A percentile compares a stretch with the other conserved stretches of the same genome.
phyloP scores from a whole-genome alignment of 2,888 invertebrate species.

The Syrista parreyssii region DNA sequence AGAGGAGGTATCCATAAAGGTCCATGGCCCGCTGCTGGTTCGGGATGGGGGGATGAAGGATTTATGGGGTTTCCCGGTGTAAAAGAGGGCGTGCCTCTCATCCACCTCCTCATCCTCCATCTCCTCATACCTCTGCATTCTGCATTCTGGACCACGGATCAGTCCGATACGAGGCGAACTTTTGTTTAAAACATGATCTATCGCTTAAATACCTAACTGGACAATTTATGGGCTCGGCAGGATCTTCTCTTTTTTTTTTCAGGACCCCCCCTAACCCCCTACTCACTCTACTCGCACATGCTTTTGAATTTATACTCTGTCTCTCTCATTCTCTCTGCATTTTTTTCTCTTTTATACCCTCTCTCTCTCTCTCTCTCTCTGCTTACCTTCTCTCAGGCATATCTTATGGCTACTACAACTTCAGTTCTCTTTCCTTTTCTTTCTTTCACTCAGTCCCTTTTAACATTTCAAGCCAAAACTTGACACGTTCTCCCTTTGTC shows the following conservation, averaged over 20 bases:
- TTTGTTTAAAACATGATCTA: conserved; percentile 66
- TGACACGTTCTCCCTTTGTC: conserved; percentile 42
- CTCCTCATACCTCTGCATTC: conserved; percentile 36
- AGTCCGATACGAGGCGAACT: conserved; percentile 45
- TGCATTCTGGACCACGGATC: conserved; percentile 48
- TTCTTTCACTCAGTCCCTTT: conserved; percentile 14
- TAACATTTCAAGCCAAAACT: conserved; percentile 36
- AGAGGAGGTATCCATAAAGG: conserved; percentile 27
- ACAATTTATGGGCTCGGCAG: conserved; percentile 56
- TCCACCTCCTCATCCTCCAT: conserved; percentile 31
- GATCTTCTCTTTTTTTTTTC: conserved; percentile 27
- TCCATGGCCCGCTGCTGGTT: background rate
- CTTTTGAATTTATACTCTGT: conserved; percentile 32
- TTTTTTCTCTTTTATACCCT: background rate
- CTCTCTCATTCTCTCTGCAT: conserved; percentile 5
- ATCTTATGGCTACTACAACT: background rate
- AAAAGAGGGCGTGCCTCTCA: conserved; percentile 46
- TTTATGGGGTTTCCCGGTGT: conserved; percentile 57
- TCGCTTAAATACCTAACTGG: conserved; percentile 60
- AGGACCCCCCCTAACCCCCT: conserved; percentile 13
- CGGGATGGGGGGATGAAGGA: conserved; percentile 53
- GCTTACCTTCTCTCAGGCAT: background rate
- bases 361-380: background rate
- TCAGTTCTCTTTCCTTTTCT: conserved; percentile 6
- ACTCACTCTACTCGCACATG: conserved; percentile 26